Conservation (phyloP, 2,113 vertebrate species). For the Donacobius atricapilla region DNA sequence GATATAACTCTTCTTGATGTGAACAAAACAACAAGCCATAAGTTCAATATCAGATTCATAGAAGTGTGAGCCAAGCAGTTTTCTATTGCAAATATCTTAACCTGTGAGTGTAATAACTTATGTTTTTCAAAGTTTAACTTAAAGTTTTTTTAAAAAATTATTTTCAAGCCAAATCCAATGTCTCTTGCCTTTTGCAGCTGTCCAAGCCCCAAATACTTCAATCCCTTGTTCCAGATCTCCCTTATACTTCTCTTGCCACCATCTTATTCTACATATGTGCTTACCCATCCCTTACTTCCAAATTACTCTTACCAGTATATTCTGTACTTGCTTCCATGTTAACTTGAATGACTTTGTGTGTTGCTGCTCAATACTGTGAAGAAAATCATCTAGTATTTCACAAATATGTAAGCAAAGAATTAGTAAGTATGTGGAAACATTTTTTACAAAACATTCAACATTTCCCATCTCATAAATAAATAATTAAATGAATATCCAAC, state of each 20-base stretch:
- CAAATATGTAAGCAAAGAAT: background rate
- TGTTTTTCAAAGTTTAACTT: too few species aligned
- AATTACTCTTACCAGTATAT: background rate
- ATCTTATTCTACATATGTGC: background rate
- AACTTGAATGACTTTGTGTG: background rate
- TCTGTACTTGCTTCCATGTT: background rate
- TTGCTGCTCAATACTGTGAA: background rate
- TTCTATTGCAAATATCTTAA: background rate
- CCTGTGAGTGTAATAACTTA: background rate
- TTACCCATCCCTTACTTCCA: background rate
- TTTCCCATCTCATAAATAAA: background rate
- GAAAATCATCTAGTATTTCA: background rate
- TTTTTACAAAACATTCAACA: background rate
- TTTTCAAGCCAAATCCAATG: background rate
- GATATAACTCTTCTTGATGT: background rate
- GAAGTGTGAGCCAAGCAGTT: background rate
- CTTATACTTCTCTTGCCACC: background rate
- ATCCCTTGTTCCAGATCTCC: background rate
- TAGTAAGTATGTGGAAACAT: background rate
- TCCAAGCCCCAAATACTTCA: background rate
- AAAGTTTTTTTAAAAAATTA: background rate
- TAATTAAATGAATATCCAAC: background rate
- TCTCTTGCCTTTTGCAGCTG: background rate
- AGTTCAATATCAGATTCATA: background rate
- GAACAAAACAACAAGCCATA: background rate